A percentile compares a stretch with the other conserved stretches of the same genome.
These are phyloP conservation scores for Enteromius anoplus DNA, from an alignment of 2,797 vertebrate species.

Conservation along the genomic window DNA sequence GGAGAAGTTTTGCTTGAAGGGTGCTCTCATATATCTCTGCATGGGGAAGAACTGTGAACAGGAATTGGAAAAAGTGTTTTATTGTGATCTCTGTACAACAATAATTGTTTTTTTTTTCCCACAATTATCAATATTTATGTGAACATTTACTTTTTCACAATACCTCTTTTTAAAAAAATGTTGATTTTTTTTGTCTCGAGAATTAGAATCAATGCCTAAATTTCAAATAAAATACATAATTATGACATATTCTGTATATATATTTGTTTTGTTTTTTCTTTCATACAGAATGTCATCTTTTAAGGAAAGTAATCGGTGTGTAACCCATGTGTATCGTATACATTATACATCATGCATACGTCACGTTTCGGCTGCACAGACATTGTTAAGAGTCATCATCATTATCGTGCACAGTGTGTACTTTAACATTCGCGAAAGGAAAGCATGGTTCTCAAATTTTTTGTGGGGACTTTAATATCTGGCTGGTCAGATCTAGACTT, in stretches of 20 bases:
- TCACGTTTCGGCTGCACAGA: neutral
- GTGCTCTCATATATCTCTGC: slow-evolving; percentile 64
- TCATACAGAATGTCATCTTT: slow-evolving; percentile 6
- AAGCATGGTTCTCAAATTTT: slow-evolving; percentile 6
- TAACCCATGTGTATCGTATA: neutral
- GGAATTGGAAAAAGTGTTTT: slow-evolving; percentile 68
- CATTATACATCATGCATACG: neutral
- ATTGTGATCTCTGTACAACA: slow-evolving; percentile 70
- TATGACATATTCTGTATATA: neutral
- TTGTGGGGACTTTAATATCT: neutral
- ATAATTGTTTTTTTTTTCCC: slow-evolving; percentile 66
- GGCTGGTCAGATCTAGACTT: neutral
- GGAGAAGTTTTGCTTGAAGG: slow-evolving; percentile 28
- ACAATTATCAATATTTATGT: slow-evolving; percentile 72
- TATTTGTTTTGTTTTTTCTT: slow-evolving; percentile 4
- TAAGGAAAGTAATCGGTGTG: slow-evolving; percentile 60
- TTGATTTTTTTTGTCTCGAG: slow-evolving; percentile 65
- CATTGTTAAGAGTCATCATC: neutral
- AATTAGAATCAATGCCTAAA: slow-evolving; percentile 10
- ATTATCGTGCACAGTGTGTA: slow-evolving; percentile 29
- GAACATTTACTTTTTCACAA: slow-evolving; percentile 56
- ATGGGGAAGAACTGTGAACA: slow-evolving; percentile 68
- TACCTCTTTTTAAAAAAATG: slow-evolving; percentile 57
- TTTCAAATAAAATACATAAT: neutral
- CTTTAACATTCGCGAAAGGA: neutral